Conservation (phyloP, 1,140 invertebrate species). For the Drosophila simulans region DNA sequence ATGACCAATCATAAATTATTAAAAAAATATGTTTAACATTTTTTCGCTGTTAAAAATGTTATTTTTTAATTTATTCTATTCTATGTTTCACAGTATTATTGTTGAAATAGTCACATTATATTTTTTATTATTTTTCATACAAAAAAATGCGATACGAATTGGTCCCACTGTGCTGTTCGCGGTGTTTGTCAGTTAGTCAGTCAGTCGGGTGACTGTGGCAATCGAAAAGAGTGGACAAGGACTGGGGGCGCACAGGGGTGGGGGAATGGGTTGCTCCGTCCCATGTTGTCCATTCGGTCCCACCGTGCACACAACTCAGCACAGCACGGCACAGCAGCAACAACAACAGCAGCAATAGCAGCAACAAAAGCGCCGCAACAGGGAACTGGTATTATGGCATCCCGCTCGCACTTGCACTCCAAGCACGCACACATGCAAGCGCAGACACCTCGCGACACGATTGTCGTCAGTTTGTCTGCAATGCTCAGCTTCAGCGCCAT, state of each 20-base stretch:
- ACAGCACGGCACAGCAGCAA: constrained; percentile 29
- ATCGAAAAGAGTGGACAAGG: constrained; percentile 6
- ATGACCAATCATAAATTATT: no score
- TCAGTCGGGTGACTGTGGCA: constrained; percentile 44
- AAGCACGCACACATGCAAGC: constrained; percentile 26
- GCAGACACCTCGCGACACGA: constrained; percentile 77
- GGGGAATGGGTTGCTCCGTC: constrained; percentile 57
- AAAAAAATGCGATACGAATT: neutral
- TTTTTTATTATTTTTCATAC: no score
- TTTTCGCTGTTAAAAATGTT: no score
- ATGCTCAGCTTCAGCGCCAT: constrained; percentile 58
- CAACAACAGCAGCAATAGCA: constrained; percentile 25
- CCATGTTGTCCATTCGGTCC: constrained; percentile 68
- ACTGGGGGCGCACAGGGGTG: constrained; percentile 18
- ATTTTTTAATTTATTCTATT: neutral
- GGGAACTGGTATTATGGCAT: constrained; percentile 44
- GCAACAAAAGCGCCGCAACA: constrained; percentile 62
- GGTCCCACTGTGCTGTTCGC: constrained; percentile 47
- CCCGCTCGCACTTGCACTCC: constrained; percentile 26
- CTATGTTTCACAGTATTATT: no score
- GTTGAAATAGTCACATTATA: neutral
- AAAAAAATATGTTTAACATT: no score
- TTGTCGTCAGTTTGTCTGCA: constrained; percentile 81
- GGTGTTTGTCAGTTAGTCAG: constrained; percentile 76
- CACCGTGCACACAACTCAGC: constrained; percentile 44